Evolutionary conservation across 2,113 vertebrate species (phyloP), one percentile per base, ranked within the genome.

Genomic region (Poeciliopsis turrubarensis): DNA sequence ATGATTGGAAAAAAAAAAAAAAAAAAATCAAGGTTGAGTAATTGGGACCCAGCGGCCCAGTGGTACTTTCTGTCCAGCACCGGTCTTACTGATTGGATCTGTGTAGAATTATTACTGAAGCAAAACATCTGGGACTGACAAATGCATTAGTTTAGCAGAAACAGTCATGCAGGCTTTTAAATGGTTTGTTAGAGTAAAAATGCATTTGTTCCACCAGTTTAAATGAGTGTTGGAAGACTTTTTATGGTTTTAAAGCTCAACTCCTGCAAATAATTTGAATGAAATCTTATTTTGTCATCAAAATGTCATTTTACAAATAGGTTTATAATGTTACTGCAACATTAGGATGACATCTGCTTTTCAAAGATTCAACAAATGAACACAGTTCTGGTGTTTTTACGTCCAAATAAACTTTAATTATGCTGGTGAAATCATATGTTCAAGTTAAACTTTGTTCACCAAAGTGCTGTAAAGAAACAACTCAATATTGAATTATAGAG

Each of bases 401-500:
- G 9, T 61, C 64, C 1, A 29, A 19, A 61, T 51, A 0, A 26
- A 77, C 47, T 77, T 72, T 13, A 32, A 30, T 70, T 29, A 57
- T 57, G 51, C 51, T 64, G 30, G n/a, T 25, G 51, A 17, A 61
- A 44, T 44, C 68, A 54, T 41, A 2, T 44, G 30, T 77, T 72
- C 22, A 39, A 25, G 25, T n/a, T 57, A 54, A 78, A 78, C 0
- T 1, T 22, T n/a, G n/a, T 31, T 25, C 69, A 39, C 80, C 34
- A 75, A 82, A 75, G 68, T 69, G 60, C 44, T 63, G 10, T 29
- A 10, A 0, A 78, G 72, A 83, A 2, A 37, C 0, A 11, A 37
- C 77, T 79, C 41, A 3, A 83, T 74, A 54, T 73, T 0, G 7
- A 51, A 81, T 75, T 68, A 32, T 63, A 60, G 41, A 60, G 57